Evolutionary conservation across 2,888 invertebrate genomes (phyloP), one percentile per base, ranked within the genome.

Genomic region (Tryphoninae sp.): DNA sequence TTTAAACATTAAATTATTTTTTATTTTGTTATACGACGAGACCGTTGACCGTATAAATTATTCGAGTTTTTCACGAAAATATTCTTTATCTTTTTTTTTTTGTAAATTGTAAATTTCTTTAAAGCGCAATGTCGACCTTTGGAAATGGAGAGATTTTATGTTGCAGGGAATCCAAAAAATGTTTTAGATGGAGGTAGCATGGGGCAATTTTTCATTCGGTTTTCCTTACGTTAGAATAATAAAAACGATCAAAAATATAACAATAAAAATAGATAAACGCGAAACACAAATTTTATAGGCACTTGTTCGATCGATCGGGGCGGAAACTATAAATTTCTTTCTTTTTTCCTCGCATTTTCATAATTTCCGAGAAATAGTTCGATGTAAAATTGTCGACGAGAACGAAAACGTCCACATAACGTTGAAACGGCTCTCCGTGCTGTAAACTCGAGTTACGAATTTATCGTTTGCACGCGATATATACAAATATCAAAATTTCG

Each of bases 381-480:
- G 53, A 23, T 53, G 23, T 51, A 26, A 16, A 67, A 67, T n/a
- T 16, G 67, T 51, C 51, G 51, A 51, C 23, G 49, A 51, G 49
- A 51, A n/a, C n/a, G 53, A 53, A 53, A n/a, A 68, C 68, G 33
- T 13, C 45, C 45, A 45, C 45, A 45, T 45, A 45, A 45, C 13
- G 45, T 45, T 11, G 45, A 13, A 45, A 45, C 1, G 45, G 40
- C 55, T 69, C 26, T 42, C 42, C 9, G 0, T 69, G 33, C 58
- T 8, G 22, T 8, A 19, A 69, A 55, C 55, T 69, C 69, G 13
- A 69, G 55, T 69, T 58, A 55, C 22, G 22, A 55, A 69, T 69
- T 22, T 13, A 58, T 69, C 42, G 55, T 55, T 58, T 69, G 55
- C 40, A 69, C 69, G 69, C 55, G 55, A 19, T 9, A 4, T 33